A percentile compares a stretch with the other conserved stretches of the same genome.
These are phyloP conservation scores for Mesitornis unicolor DNA, from an alignment of 2,113 vertebrate species.

Conservation along the genomic window DNA sequence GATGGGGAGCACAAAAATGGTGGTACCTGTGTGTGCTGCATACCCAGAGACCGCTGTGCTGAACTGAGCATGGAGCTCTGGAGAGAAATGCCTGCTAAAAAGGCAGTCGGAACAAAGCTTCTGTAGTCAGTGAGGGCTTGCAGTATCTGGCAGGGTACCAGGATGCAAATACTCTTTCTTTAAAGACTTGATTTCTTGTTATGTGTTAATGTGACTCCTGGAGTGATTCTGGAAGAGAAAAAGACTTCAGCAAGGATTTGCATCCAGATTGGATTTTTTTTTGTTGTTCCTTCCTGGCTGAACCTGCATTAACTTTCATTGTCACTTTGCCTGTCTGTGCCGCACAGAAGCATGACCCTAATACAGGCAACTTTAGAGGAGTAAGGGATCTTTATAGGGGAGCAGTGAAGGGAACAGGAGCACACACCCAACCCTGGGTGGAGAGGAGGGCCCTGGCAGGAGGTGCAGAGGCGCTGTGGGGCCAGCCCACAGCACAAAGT, in stretches of 20 bases:
- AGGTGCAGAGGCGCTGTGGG: background rate
- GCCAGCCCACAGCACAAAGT: background rate
- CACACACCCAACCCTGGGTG: fast-evolving
- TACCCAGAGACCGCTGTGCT: background rate
- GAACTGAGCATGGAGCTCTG: background rate
- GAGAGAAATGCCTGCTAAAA: background rate
- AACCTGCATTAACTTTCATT: background rate
- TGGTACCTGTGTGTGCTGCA: background rate
- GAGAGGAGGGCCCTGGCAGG: background rate
- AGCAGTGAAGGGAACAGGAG: background rate
- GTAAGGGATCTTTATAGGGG: background rate
- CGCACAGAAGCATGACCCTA: background rate
- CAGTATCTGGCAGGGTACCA: background rate
- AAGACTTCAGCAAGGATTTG: background rate
- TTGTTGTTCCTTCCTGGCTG: background rate
- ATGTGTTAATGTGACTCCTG: background rate
- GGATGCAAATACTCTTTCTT: background rate
- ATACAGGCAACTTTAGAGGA: background rate
- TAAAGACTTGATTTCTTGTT: background rate
- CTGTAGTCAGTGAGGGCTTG: background rate
- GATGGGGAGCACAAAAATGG: fast-evolving
- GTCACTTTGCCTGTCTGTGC: background rate
- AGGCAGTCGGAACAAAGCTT: background rate
- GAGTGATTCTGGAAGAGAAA: background rate
- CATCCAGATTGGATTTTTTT: background rate